phyloP scores from a whole-genome alignment of 2,797 vertebrate genomes.

The Coracias cyanogaster region DNA sequence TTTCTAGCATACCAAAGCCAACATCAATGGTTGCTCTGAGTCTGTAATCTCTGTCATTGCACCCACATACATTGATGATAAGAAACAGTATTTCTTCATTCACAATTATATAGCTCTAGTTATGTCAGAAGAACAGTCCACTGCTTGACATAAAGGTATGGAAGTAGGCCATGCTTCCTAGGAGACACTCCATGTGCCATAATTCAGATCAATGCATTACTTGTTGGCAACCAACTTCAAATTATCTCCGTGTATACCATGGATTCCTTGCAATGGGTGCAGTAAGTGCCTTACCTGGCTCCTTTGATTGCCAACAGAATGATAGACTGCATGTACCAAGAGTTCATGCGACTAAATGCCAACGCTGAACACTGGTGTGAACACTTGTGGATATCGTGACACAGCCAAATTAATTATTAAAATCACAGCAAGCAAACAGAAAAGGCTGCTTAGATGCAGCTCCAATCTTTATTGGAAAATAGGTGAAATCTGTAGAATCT shows the following conservation, averaged over 20 bases:
- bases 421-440: background rate
- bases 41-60: background rate
- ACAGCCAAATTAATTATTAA: background rate
- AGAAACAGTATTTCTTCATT: background rate
- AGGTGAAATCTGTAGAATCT: background rate
- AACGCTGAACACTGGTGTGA: background rate
- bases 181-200: background rate
- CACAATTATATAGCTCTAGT: background rate
- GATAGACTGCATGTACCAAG: background rate
- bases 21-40: background rate
- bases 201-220: accelerated
- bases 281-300: conserved; percentile 17
- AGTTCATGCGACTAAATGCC: background rate
- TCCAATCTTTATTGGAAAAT: background rate
- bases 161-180: conserved; percentile 9
- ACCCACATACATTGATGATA: background rate
- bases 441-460: background rate
- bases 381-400: background rate
- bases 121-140: background rate
- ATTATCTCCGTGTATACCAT: background rate
- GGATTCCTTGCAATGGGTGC: background rate
- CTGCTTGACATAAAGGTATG: background rate
- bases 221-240: background rate
- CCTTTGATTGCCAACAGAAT: background rate
- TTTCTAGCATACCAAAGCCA: background rate